phyloP scores from a whole-genome alignment of 2,113 vertebrate species.

The Willisornis vidua region DNA sequence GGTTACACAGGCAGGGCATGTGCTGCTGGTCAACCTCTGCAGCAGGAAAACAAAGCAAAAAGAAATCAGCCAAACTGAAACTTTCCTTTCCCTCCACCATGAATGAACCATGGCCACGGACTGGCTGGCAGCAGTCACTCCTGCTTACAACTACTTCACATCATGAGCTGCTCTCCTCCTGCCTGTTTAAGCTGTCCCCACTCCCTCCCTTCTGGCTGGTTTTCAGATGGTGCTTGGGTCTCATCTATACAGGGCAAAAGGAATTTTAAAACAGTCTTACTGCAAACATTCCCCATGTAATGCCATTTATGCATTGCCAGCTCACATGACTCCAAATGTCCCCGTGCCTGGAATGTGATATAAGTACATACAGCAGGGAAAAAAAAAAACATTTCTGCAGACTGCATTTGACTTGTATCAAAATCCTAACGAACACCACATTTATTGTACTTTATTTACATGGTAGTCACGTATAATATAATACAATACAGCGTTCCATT shows the following conservation, averaged over 20 bases:
- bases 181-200: background rate
- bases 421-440: constrained; percentile 39
- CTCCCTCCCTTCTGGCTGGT: background rate
- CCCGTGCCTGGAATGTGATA: background rate
- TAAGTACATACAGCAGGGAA: background rate
- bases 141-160: background rate
- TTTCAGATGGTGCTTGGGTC: background rate
- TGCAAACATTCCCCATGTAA: background rate
- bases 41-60: background rate
- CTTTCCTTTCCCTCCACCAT: background rate
- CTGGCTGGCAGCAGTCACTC: background rate
- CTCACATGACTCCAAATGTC: background rate
- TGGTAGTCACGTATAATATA: background rate
- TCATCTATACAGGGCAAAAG: background rate
- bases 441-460: constrained; percentile 52
- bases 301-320: background rate
- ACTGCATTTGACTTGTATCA: constrained; percentile 41
- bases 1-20: background rate
- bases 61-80: background rate
- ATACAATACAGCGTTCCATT: constrained; percentile 25
- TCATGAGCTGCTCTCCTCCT: background rate
- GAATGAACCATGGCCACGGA: background rate
- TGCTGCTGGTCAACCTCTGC: background rate
- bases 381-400: background rate
- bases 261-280: background rate